These are phyloP conservation scores for Muntiacus reevesi DNA, from an alignment of 2,113 vertebrate species.

Conservation along the genomic window DNA sequence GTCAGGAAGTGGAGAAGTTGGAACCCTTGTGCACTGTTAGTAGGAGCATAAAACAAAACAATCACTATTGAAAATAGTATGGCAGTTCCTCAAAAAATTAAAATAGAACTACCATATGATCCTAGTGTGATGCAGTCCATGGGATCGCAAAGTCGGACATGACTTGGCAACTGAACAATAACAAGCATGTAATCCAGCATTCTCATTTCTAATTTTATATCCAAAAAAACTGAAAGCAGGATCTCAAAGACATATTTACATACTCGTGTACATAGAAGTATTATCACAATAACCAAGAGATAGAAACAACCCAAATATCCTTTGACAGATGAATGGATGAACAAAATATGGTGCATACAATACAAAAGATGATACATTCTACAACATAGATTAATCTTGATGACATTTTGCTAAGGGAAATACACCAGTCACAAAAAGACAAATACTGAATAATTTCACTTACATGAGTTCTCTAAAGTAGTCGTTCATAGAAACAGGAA, in stretches of 20 bases:
- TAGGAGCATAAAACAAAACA: background rate
- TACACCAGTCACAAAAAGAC: background rate
- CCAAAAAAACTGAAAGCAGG: background rate
- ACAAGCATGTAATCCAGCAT: background rate
- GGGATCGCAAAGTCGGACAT: background rate
- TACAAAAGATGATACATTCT: background rate
- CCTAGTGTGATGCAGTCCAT: background rate
- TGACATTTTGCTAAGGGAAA: slow-evolving; percentile 4
- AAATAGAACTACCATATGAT: background rate
- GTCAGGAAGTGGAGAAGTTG: background rate
- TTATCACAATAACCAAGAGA: background rate
- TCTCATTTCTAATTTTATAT: background rate
- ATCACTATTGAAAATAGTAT: background rate
- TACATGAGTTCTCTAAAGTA: background rate
- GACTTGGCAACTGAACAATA: background rate
- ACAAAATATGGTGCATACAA: background rate
- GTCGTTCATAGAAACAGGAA: background rate
- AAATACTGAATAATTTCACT: background rate
- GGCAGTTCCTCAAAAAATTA: slow-evolving; percentile 5
- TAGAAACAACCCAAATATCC: background rate
- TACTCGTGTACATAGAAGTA: background rate
- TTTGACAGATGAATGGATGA: background rate
- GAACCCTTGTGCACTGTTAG: background rate
- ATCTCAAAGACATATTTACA: background rate
- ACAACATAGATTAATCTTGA: background rate